Conservation (phyloP, 2,888 invertebrate genomes). For the Mechanitis mazaeus region DNA sequence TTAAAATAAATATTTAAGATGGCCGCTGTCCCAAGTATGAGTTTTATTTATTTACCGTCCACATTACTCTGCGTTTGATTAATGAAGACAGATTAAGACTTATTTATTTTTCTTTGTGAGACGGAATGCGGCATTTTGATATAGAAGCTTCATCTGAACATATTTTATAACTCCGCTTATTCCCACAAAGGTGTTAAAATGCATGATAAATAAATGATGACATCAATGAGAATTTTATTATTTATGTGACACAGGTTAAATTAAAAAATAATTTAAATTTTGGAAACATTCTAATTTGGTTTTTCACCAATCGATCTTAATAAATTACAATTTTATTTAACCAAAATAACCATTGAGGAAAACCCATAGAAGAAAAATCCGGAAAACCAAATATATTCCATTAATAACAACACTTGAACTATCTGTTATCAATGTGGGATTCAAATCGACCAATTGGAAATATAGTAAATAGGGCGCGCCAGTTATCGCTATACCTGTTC, state of each 20-base stretch:
- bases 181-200: no score
- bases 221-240: no score
- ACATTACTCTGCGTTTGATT: slow-evolving; percentile 13
- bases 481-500: slow-evolving; percentile 11
- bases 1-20: background rate
- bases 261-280: no score
- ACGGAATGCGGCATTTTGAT: background rate
- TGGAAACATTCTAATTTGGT: no score
- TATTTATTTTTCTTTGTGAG: slow-evolving; percentile 6
- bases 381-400: background rate
- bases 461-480: slow-evolving; percentile 10
- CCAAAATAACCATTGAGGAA: background rate
- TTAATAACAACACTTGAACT: background rate
- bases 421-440: background rate
- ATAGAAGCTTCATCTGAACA: no score
- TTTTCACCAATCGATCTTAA: background rate
- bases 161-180: no score
- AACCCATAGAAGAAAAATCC: background rate
- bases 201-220: no score
- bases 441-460: background rate
- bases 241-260: no score
- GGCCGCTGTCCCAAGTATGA: slow-evolving; percentile 1
- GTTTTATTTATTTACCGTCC: slow-evolving; percentile 10
- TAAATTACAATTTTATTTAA: no score
- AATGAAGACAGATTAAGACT: slow-evolving; percentile 7